Percentiles rank a stretch among this genome's conserved stretches.
phyloP scores from a whole-genome alignment of 2,113 vertebrate species.

The Myodes glareolus region DNA sequence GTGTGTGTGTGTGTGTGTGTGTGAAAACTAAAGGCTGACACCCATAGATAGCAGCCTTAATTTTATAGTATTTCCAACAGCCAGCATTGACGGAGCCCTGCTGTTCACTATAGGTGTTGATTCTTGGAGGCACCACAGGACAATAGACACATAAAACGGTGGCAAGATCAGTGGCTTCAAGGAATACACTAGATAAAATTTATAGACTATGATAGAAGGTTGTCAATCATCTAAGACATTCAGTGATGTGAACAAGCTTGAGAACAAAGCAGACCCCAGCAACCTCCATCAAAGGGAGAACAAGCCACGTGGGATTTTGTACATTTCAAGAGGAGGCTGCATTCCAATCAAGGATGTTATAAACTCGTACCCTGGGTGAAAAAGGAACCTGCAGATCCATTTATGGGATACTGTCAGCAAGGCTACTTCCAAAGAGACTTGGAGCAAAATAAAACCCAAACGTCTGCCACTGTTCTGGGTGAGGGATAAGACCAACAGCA shows the following conservation, averaged over 20 bases:
- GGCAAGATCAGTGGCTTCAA: background rate
- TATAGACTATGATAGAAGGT: background rate
- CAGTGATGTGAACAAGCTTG: constrained; percentile 10
- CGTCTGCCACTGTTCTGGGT: constrained; percentile 3
- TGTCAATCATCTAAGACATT: background rate
- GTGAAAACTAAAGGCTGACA: background rate
- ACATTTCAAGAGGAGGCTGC: background rate
- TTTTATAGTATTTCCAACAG: background rate
- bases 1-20: background rate
- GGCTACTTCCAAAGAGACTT: constrained; percentile 49
- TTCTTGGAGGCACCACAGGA: background rate
- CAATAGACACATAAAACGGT: background rate
- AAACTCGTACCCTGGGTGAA: constrained; percentile 46
- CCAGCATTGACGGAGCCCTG: background rate
- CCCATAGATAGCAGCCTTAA: background rate
- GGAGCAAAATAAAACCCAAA: constrained; percentile 51
- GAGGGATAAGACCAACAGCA: background rate
- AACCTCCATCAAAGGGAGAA: background rate
- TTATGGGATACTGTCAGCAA: constrained; percentile 50
- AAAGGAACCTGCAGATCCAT: constrained; percentile 14
- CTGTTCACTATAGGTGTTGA: background rate
- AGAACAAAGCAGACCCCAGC: constrained; percentile 36
- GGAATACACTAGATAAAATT: background rate
- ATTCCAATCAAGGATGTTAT: constrained; percentile 1
- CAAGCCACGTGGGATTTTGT: constrained; percentile 1